phyloP scores from a whole-genome alignment of 2,888 invertebrate genomes.

The Megamerina dolium region DNA sequence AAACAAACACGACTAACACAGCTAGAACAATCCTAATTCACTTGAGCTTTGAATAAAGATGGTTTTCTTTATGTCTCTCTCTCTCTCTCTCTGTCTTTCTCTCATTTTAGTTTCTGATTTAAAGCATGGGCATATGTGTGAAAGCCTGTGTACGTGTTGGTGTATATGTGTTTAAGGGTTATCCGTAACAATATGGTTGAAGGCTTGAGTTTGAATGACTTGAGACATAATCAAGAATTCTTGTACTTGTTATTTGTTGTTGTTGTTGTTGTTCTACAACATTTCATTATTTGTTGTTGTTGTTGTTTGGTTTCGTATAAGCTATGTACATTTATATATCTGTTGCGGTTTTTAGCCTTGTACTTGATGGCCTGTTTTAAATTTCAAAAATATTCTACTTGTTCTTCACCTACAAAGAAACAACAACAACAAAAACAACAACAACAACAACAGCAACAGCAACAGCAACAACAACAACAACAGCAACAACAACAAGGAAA shows the following conservation, averaged over 20 bases:
- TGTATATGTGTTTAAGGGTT: too few species aligned
- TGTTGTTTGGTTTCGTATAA: neutral
- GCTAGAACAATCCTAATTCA: too few species aligned
- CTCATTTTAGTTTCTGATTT: too few species aligned
- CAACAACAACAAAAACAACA: constrained; percentile 2
- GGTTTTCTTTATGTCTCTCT: too few species aligned
- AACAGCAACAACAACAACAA: too few species aligned
- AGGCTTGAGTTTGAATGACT: neutral
- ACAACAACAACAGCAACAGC: too few species aligned
- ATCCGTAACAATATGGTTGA: neutral
- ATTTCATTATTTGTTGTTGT: neutral
- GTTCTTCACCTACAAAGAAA: neutral
- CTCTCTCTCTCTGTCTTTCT: too few species aligned
- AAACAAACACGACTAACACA: too few species aligned
- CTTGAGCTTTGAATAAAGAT: too few species aligned
- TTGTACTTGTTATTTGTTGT: neutral
- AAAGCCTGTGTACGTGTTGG: too few species aligned
- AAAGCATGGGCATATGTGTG: too few species aligned
- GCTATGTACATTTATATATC: too few species aligned
- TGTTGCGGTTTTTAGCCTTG: neutral
- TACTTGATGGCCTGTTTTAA: neutral
- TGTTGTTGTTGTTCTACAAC: neutral
- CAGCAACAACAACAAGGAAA: neutral
- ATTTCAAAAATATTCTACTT: neutral
- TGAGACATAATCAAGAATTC: neutral